Evolutionary conservation across 2,888 invertebrate genomes (phyloP).

Genomic region (Nemotelus nigrinus): DNA sequence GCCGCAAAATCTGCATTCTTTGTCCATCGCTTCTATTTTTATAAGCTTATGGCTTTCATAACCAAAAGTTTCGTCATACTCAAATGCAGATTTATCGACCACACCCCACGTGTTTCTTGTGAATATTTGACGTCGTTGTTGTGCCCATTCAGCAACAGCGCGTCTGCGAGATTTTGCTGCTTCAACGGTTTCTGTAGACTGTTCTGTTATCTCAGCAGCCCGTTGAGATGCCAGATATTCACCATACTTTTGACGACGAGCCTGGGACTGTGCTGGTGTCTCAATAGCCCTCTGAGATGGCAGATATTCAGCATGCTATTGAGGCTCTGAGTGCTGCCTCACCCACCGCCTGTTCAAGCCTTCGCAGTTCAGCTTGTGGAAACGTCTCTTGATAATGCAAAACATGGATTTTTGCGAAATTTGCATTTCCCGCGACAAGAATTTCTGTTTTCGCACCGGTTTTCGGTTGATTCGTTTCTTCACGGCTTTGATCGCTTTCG

Average conservation of each 20-base stretch:
- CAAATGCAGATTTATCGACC: not conserved
- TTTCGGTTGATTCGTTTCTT: no score
- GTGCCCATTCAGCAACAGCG: not conserved
- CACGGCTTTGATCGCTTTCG: no score
- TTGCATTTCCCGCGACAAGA: no score
- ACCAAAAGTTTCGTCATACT: no score
- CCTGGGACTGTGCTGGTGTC: not conserved
- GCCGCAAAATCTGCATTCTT: not conserved
- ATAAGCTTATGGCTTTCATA: not conserved
- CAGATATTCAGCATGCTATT: no score
- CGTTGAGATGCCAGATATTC: not conserved
- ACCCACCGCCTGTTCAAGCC: not conserved
- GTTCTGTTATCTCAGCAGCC: no score
- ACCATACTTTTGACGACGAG: not conserved
- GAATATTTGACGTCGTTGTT: not conserved
- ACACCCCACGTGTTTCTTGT: not conserved
- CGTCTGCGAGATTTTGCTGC: not conserved
- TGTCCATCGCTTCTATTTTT: no score
- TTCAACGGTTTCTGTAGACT: not conserved
- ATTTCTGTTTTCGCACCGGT: no score
- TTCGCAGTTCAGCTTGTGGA: no score
- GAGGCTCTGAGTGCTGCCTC: not conserved
- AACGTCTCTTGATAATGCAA: no score
- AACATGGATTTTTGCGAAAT: no score
- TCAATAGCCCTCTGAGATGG: no score